Base-by-base conservation (phyloP, 2,113 vertebrate species). In the Mormyrus lacerda region DNA sequence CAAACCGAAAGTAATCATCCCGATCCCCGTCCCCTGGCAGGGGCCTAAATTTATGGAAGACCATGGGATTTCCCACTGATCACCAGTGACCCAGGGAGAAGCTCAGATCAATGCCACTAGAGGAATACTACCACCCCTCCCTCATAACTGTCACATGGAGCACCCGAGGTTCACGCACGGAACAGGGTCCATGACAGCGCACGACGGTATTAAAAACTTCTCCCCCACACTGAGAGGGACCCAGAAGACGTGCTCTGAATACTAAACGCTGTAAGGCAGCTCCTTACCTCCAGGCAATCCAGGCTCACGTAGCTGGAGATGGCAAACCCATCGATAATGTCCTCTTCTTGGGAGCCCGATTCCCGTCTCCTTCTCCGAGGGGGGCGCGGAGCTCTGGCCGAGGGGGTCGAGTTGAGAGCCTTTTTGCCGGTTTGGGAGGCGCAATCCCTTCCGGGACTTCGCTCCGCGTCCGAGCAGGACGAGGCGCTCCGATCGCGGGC, bases 311-410 rank as follows among this genome's bases (percentile, higher is more conserved):
- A 98, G 91, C 98, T 98, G 95, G 97, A 92, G 50, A 99, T 98
- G 91, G 98, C 97, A 95, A 99, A 98, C 92, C 97, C 97, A 96
- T 99, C 98, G 94, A 99, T 97, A 93, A 99, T 96, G 92, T 98
- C 98, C 95, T 99, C 98, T 92, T 98, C 97, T 93, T 98, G 98
- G 65, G 97, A 98, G 94, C 97, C 96, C 91, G 97, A 98, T 95
- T 97, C 97, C 55, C 97, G 95, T 94, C 98, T 96, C 92, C 97
- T 97, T 92, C 97, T 94, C 90, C 97, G 95, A 90, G 96, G 96
- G 92, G 95, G 95, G 90, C 96, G 96, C 84, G 91, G 91, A 84
- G 91, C 73, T 90, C 91, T 95, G 93, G 93, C 93, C 50, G 96
- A 92, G 91, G 94, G 93, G 65, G 93, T 93, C 92, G 95, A 93